phyloP scores from a whole-genome alignment of 2,797 vertebrate species.

The Falco novaeseelandiae region DNA sequence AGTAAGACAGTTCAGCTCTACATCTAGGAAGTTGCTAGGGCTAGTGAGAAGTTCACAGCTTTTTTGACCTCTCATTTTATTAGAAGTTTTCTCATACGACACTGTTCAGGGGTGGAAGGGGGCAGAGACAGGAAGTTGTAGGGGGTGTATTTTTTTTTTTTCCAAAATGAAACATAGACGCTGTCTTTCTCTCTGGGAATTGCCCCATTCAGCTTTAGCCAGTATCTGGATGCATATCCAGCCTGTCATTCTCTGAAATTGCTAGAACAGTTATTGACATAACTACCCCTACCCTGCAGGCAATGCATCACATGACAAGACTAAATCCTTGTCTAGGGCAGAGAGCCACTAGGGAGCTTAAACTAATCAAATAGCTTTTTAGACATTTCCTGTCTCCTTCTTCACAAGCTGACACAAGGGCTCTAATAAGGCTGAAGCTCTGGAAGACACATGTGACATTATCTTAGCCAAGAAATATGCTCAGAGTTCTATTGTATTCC shows the following conservation, averaged over 20 bases:
- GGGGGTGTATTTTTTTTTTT: not conserved
- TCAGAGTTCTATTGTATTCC: not conserved
- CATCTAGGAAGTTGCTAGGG: not conserved
- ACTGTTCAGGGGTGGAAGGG: not conserved
- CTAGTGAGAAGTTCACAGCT: not conserved
- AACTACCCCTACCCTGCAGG: not conserved
- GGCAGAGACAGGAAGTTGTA: rapidly evolving
- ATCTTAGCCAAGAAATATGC: not conserved
- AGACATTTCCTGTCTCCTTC: not conserved
- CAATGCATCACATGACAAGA: not conserved
- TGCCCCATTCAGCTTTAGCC: not conserved
- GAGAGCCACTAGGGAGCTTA: not conserved
- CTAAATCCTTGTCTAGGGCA: not conserved
- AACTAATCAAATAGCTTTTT: not conserved
- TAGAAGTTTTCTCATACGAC: not conserved
- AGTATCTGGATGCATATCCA: not conserved
- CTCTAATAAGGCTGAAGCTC: not conserved
- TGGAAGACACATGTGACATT: not conserved
- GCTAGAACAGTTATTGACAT: not conserved
- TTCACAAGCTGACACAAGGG: not conserved
- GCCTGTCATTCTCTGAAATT: not conserved
- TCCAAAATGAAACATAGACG: not conserved
- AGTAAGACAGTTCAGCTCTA: not conserved
- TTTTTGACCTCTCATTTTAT: not conserved
- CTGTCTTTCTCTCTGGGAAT: not conserved